Base-by-base conservation (phyloP, 1,140 invertebrate species). In the Fopius arisanus region DNA sequence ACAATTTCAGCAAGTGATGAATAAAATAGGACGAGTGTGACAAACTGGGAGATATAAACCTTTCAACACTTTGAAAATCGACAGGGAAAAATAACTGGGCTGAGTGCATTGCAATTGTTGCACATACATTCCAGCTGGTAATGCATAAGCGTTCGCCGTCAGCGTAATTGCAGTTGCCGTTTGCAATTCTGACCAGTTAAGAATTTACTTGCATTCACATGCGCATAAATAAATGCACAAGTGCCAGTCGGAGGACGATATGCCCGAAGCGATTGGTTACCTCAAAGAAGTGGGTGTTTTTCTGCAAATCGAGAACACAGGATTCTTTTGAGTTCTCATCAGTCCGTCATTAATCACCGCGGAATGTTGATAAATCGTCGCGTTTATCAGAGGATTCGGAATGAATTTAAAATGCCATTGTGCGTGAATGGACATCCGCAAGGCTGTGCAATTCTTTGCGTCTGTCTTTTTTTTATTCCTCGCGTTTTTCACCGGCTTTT, bases 201-300 rank as follows among this genome's bases (percentile, higher is more conserved):
- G 68, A 70, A 70, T 70, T 70, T 70, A 70, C 68, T 59, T 59
- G 51, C 68, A 51, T 70, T 51, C 28, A 70, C 28, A 59, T 66
- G 29, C 29, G 63, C 63, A 66, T 66, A 66, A 66, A 23, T 66
- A 43, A 41, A 14, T 67, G 23, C 10, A 40, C 10, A 26, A 67
- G 23, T 37, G 29, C 37, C 23, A 37, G 29, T 9, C 33, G 16
- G 37, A 59, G 21, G 54, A 59, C 54, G 54, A 19, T 26, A 59
- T 26, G 54, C 54, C 54, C 26, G 21, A 28, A 59, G 54, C 54
- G 14, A 59, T 59, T 59, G 23, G 23, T 16, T 48, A 23, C 5
- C 54, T 59, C 14, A 19, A 51, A 26, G 19, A 14, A 59, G 23
- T 59, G 54, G 54, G 4, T 23, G 3, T 59, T 26, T 59, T 51